Evolutionary conservation across 2,888 invertebrate genomes (phyloP), one percentile per base, ranked within the genome.

Genomic region (Ectemnius cavifrons): DNA sequence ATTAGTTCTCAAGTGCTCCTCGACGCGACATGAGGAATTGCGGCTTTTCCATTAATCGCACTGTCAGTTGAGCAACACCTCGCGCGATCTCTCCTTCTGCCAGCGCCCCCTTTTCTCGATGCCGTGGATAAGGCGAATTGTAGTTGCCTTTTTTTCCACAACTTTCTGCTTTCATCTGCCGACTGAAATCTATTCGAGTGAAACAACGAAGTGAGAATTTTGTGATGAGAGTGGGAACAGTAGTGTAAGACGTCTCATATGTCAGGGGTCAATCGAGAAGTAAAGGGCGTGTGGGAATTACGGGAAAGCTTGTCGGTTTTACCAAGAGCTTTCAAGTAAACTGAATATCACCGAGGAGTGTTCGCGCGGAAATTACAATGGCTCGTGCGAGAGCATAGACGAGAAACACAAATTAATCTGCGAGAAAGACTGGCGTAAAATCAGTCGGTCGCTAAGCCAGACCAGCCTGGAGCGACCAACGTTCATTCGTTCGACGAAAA

Each of bases 321-420:
- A 46, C 63, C 11, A 62, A 27, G 68, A 66, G 62, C 65, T 66
- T 73, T 73, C 70, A 73, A 70, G 70, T 73, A 70, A 73, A 73
- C 45, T 62, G 45, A 57, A 59, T 23, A 16, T 27, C 11, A 14
- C 45, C 23, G 20, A 13, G 45, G 27, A 16, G 57, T 28, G 57
- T 52, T 73, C 65, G 70, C 52, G 62, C 52, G 70, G 73, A 73
- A 73, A 58, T 23, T 49, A 58, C 49, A 52, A 56, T 37, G 67
- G 63, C 27, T 27, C 46, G 49, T 47, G 52, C 59, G 52, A 18
- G 20, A 52, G 59, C 47, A 27, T 16, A 13, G 6, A 16, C 6
- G 47, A 1, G 27, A 23, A 20, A 16, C 18, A 13, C 27, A 63
- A 75, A 75, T 75, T 75, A 71, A 75, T 74, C 67, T 63, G 37